Conservation (phyloP, 2,797 vertebrate species). For the Phyllotis vaccarum region DNA sequence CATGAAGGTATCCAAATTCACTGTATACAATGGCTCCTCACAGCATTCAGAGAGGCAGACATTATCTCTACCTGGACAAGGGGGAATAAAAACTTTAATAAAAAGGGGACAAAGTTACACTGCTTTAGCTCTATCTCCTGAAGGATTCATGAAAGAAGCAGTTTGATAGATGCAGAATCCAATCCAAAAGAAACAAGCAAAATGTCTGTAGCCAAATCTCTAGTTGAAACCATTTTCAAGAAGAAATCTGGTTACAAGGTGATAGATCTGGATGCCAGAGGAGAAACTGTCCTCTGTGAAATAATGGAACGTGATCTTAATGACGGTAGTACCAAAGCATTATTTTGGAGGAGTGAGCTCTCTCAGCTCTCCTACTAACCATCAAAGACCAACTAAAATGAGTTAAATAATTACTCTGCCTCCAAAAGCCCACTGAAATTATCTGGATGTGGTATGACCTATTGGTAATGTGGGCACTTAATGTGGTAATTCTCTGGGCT, state of each 20-base stretch:
- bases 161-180: slow-evolving; percentile 60
- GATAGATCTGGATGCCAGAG: neutral
- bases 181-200: slow-evolving; percentile 68
- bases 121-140: slow-evolving; percentile 65
- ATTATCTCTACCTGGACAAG: slow-evolving; percentile 58
- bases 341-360: neutral
- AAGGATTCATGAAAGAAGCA: slow-evolving; percentile 64
- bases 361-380: neutral
- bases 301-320: slow-evolving; percentile 24
- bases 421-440: neutral
- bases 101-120: slow-evolving; percentile 64
- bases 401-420: slow-evolving; percentile 41
- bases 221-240: slow-evolving; percentile 63
- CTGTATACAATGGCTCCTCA: slow-evolving; percentile 66
- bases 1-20: slow-evolving; percentile 66
- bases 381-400: slow-evolving; percentile 3
- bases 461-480: neutral
- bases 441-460: neutral
- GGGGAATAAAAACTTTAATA: slow-evolving; percentile 67
- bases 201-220: slow-evolving; percentile 51
- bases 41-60: slow-evolving; percentile 44
- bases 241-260: slow-evolving; percentile 14
- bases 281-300: slow-evolving; percentile 5
- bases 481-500: neutral
- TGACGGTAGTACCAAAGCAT: slow-evolving; percentile 27